Evolutionary conservation across 2,888 invertebrate species (phyloP), one percentile per base, ranked within the genome.

Genomic region (Rotaria magnacalcarata): DNA sequence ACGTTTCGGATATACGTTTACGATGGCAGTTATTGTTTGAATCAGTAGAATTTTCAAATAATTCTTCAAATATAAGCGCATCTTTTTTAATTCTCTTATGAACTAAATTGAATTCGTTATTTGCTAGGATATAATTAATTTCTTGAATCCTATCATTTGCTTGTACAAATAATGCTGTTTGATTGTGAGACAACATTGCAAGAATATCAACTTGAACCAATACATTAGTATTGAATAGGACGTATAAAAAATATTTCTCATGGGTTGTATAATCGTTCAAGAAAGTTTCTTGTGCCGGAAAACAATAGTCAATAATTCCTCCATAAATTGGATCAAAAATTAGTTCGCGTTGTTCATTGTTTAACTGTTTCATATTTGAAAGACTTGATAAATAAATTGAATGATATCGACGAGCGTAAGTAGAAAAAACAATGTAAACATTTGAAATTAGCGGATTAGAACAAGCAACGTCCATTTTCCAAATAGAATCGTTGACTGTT

Each of bases 1-100:
- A 24, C 54, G 60, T 47, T 50, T 86, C 86, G 24, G 21, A 27
- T 74, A 74, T 84, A 8, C 86, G 84, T 67, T 86, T 84, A 54
- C 11, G 54, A 67, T 60, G 67, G 1, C 11, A n/a, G 10, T 5
- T n/a, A 47, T 47, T n/a, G 14, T 34, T 19, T 4, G 16, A 14
- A 47, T 80, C 5, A 0, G 5, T 24, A 80, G 10, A 41, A n/a
- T 24, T 80, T 10, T 80, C 14, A 43, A 80, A 80, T 24, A 47
- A 43, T n/a, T 47, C 0, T 80, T n/a, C 24, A 80, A 41, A 43
- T 47, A n/a, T 14, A 24, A 47, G 1, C 14, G 41, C 74, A 74
- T 74, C 43, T 16, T 41, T 21, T 60, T 11, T 11, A 2, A 34
- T 34, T 8, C 16, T 67, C 10, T 67, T 2, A 34, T 34, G 34